Evolutionary conservation across 2,113 vertebrate genomes (phyloP), one percentile per base, ranked within the genome.

Genomic region (Tonatia bakeri): DNA sequence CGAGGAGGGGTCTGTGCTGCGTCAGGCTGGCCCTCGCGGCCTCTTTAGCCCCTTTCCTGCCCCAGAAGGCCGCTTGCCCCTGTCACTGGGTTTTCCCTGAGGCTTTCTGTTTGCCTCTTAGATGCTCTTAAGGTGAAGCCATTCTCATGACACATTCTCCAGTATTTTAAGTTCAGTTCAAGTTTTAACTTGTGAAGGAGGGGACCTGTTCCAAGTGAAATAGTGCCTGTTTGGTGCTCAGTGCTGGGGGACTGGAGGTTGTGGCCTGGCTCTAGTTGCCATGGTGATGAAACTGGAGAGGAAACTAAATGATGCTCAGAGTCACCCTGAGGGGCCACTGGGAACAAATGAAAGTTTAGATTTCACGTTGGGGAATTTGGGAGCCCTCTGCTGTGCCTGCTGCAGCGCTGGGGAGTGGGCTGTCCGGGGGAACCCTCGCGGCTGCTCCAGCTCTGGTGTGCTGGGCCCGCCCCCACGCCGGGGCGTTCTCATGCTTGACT

Each of bases 31-130:
- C 47, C 50, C 47, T 24, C 31, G 16, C 20, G 28, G 33, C 5
- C 38, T 73, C 17, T 26, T n/a, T 1, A 0, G 14, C n/a, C 28
- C 16, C 40, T n/a, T 36, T 28, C 2, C 28, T 0, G 1, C 52
- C 47, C 33, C 2, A 0, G 3, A 31, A n/a, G 13, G 75, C 40
- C 43, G 16, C 33, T n/a, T 40, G 40, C 5, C 54, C 33, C 47
- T 70, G 52, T 45, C n/a, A 3, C 33, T 33, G 59, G 52, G 50
- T 40, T 31, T 36, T 70, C 31, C 64, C 52, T 17, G 47, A 45
- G 24, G 79, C 54, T 14, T 54, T 79, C 40, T 38, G 16, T 93
- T 45, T 36, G 13, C 31, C 2, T n/a, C 45, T 47, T 47, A 17
- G 22, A 2, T n/a, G 28, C 33, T 38, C 19, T 7, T 24, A 36